Percentiles rank a stretch among this genome's conserved stretches.
Conservation (phyloP, 2,113 vertebrate genomes). For the Sprattus sprattus region DNA sequence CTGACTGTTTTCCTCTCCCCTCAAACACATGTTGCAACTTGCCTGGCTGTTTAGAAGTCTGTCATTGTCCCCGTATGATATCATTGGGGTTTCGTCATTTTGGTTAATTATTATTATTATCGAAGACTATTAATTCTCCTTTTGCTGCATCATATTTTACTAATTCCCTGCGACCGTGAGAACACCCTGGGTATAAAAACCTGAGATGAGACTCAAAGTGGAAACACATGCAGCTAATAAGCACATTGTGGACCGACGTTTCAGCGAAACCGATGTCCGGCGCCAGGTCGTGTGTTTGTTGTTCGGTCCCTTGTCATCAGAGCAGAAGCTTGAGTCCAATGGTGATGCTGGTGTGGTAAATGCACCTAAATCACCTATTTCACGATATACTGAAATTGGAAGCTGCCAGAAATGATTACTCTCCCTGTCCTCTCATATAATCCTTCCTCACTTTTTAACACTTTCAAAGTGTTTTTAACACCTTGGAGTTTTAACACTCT, state of each 20-base stretch:
- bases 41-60: constrained; percentile 2
- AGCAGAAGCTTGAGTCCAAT: background rate
- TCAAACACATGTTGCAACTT: constrained; percentile 9
- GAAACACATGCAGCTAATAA: constrained; percentile 24
- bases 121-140: constrained; percentile 33
- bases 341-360: background rate
- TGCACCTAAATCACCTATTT: background rate
- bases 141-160: constrained; percentile 27
- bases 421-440: background rate
- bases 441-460: background rate
- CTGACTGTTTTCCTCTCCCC: background rate
- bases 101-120: constrained; percentile 16
- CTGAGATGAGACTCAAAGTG: constrained; percentile 11
- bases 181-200: background rate
- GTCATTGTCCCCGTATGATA: constrained; percentile 32
- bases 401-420: background rate
- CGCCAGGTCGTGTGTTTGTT: background rate
- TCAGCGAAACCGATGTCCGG: constrained; percentile 16
- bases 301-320: constrained; percentile 9
- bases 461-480: background rate
- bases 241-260: background rate
- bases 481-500: background rate
- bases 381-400: background rate
- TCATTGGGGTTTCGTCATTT: constrained; percentile 20
- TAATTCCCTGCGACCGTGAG: constrained; percentile 3